Evolutionary conservation across 2,888 invertebrate species (phyloP), one percentile per base, ranked within the genome.

Genomic region (Tenthredo scrophulariae): DNA sequence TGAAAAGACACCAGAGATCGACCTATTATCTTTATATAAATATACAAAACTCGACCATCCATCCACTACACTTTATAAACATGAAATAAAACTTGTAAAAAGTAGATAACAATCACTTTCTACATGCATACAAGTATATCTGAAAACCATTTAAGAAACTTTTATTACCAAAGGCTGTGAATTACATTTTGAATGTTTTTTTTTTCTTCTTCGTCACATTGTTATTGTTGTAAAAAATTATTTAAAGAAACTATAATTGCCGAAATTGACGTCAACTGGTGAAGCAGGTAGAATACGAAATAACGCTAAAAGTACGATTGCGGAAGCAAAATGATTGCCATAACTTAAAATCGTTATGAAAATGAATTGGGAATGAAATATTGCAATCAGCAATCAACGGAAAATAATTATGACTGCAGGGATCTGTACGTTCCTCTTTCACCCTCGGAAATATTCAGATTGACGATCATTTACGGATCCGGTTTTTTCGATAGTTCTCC

Each of bases 111-210:
- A 33, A 62, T 62, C 62, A 58, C 50, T 80, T 54, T 40, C 18
- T 62, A 37, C 40, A 43, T 70, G 13, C 33, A 70, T 43, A 74
- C 72, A 74, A n/a, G 43, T 54, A n/a, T 37, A 7, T 29, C 26
- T 50, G 18, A 7, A 33, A 2, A 77, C 29, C 54, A 54, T 54
- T 29, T 6, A 33, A 50, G 15, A 77, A 54, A 50, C 50, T 54
- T 77, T 77, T 54, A 77, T 54, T 33, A 77, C 54, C 50, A 33
- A 77, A 43, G 43, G 74, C 43, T 43, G 22, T 43, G 22, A 46
- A 54, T 77, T 50, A 77, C 77, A 75, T n/a, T 26, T 43, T 6
- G 2, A 75, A 75, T 15, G 29, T 6, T 46, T 75, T 26, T 46
- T 37, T n/a, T 50, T 29, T 18, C 2, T 26, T 46, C 15, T 50